Conservation (phyloP, 2,888 invertebrate species). For the Ophion obscuratus region DNA sequence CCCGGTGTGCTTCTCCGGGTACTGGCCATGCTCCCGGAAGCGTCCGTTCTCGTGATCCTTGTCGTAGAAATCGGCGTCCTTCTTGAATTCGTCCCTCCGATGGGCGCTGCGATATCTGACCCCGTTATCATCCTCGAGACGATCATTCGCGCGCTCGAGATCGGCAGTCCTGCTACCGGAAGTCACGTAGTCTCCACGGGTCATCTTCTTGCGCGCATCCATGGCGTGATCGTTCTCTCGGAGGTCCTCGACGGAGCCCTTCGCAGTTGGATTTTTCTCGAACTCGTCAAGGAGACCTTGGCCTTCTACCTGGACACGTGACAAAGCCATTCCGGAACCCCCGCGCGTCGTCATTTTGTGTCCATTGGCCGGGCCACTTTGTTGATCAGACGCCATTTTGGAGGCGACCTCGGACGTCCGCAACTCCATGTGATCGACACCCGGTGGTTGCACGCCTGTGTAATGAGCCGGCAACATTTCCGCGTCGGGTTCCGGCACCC, state of each 20-base stretch:
- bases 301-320: slow-evolving; percentile 85
- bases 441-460: slow-evolving; percentile 78
- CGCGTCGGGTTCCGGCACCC: slow-evolving; percentile 81
- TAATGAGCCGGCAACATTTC: slow-evolving; percentile 82
- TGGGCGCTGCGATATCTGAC: slow-evolving; percentile 94
- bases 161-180: slow-evolving; percentile 86
- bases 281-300: slow-evolving; percentile 85
- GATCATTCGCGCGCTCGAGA: slow-evolving; percentile 85
- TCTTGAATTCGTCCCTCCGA: slow-evolving; percentile 92
- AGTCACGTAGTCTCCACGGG: slow-evolving; percentile 86
- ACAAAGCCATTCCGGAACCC: slow-evolving; percentile 83
- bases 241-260: slow-evolving; percentile 85
- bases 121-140: slow-evolving; percentile 93
- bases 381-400: slow-evolving; percentile 33
- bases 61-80: slow-evolving; percentile 91
- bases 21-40: slow-evolving; percentile 91
- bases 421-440: slow-evolving; percentile 82
- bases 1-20: slow-evolving; percentile 91
- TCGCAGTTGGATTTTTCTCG: slow-evolving; percentile 86
- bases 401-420: slow-evolving; percentile 49
- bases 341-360: slow-evolving; percentile 44
- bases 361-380: slow-evolving; percentile 27
- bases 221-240: slow-evolving; percentile 84
- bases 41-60: slow-evolving; percentile 92
- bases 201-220: slow-evolving; percentile 80